Evolutionary conservation across 2,797 vertebrate genomes (phyloP), one percentile per base, ranked within the genome.

Genomic region (Carduelis carduelis): DNA sequence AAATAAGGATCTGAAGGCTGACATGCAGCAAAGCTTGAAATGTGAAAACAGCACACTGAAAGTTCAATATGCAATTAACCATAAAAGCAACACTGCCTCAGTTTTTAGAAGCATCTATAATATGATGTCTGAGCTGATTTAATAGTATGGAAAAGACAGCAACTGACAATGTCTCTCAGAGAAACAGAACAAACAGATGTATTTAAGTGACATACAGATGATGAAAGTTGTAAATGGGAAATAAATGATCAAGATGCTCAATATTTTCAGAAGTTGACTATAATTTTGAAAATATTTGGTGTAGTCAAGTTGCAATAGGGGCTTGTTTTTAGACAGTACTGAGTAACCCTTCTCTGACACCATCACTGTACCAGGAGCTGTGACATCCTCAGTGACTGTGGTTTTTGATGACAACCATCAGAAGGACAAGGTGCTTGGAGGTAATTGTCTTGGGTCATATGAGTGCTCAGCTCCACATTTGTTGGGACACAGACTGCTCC

Each of bases 51-150:
- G 65, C 53, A 87, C 57, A 87, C 2, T 5, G 81, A 80, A 97
- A 96, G 86, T 96, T 97, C 92, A 95, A 93, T 93, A 93, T 84
- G 63, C 93, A 96, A 96, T 93, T 97, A 95, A 87, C 71, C 80
- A 69, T 93, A 96, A 96, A 96, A 92, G 63, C 70, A 96, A 89
- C 41, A 59, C 30, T 71, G 86, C 47, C 80, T 88, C 65, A 34
- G 35, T 83, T 96, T 96, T 95, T 80, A 83, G 90, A 55, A 96
- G 72, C 87, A 75, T 93, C 96, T 92, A 56, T 59, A 84, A 77
- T 74, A 88, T 17, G 72, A 87, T 55, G 49, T 56, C 66, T 95
- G 56, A 90, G 68, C 68, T 79, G 74, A 95, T 93, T 93, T 93
- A 95, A 50, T 64, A 92, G 34, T 35, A 81, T 61, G 32, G 71